phyloP scores from a whole-genome alignment of 2,113 vertebrate species.

The Turdus rufiventris region DNA sequence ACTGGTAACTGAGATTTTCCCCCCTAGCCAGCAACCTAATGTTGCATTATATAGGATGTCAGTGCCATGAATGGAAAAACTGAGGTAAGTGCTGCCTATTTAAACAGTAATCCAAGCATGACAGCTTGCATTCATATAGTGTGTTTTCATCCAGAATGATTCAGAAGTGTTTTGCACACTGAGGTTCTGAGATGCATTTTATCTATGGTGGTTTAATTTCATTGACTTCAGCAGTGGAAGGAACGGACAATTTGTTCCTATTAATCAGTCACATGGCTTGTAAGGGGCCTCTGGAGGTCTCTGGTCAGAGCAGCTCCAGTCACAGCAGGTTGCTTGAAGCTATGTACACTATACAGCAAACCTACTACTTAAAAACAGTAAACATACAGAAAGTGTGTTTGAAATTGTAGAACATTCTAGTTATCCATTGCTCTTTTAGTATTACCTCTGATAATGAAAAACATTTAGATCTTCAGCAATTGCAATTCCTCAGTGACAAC shows the following conservation, averaged over 20 bases:
- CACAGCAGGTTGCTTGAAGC: not conserved
- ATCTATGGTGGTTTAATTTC: not conserved
- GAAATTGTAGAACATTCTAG: not conserved
- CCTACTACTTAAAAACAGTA: not conserved
- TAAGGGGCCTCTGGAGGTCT: not conserved
- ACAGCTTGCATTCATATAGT: not conserved
- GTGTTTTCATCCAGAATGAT: not conserved
- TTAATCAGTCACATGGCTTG: not conserved
- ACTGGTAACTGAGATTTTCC: not conserved
- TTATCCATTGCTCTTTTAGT: not conserved
- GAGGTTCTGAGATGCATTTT: not conserved
- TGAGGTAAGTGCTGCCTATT: not conserved
- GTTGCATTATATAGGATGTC: not conserved
- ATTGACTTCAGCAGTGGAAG: not conserved
- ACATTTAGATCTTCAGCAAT: not conserved
- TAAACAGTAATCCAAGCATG: not conserved
- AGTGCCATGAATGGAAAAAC: not conserved
- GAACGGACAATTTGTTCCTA: constrained; percentile 15
- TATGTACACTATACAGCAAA: not conserved
- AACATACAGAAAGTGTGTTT: not conserved
- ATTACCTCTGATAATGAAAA: not conserved
- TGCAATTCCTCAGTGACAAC: not conserved
- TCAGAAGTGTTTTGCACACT: not conserved
- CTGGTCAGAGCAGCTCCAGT: not conserved
- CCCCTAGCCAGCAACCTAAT: not conserved